Evolutionary conservation across 2,113 vertebrate genomes (phyloP), one percentile per base, ranked within the genome.

Genomic region (Hystrix cristata): DNA sequence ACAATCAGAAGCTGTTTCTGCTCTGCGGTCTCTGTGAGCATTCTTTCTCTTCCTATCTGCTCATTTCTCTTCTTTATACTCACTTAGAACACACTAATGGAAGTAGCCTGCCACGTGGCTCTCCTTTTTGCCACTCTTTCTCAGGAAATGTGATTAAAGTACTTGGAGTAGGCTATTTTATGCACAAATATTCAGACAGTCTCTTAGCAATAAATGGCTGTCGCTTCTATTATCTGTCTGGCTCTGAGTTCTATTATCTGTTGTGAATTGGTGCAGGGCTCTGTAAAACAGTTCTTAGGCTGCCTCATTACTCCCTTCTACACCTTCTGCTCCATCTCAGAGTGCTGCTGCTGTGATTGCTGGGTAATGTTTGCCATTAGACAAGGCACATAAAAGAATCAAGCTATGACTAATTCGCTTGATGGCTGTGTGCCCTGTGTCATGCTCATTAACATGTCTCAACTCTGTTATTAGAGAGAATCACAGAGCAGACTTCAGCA

Each of bases 151-250:
- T 97, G 97, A 98, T 98, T 98, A 98, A 98, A 98, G 94, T 98
- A 98, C 94, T 98, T 98, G 97, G 97, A 98, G 97, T 97, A 97
- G 96, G 92, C 97, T 95, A 0, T 97, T 98, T 98, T 97, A 98
- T 91, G 85, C 97, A 97, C 98, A 99, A 98, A 98, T 98, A 99
- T 98, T 98, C 98, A 98, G 98, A 98, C 98, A 98, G 98, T 98
- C 98, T 98, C 98, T 98, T 98, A 98, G 98, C 98, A 98, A 98
- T 99, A 99, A 98, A 98, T 99, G 98, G 98, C 97, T 98, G 98
- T 98, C 97, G 94, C 95, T 98, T 98, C 98, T 98, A 98, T 99
- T 99, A 98, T 99, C 98, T 97, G 87, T 98, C 98, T 99, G 98
- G 98, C 98, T 98, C 97, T 96, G 96, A 94, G 97, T 98, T 97